A percentile compares a stretch with the other conserved stretches of the same genome.
Conservation (phyloP, 2,797 vertebrate genomes). For the Darevskia nairensis region DNA sequence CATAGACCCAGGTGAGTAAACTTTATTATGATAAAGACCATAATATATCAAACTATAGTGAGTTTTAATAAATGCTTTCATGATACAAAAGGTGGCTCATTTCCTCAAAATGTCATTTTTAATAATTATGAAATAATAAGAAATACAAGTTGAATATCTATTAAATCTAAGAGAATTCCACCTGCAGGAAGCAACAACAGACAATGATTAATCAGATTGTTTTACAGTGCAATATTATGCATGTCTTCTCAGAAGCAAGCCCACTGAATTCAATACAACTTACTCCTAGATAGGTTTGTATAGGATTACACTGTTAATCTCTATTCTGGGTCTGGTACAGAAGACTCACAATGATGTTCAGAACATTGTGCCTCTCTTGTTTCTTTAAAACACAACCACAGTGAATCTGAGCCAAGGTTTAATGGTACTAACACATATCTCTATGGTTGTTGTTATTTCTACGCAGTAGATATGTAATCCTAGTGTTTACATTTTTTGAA, state of each 20-base stretch:
- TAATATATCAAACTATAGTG: background rate
- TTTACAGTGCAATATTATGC: background rate
- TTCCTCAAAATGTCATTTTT: conserved; percentile 5
- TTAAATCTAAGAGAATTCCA: background rate
- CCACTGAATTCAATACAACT: background rate
- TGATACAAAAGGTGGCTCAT: background rate
- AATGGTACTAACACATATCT: background rate
- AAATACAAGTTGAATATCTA: background rate
- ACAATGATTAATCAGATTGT: background rate
- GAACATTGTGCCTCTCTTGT: background rate
- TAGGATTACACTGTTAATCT: background rate
- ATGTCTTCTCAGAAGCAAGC: background rate
- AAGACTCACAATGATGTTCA: background rate
- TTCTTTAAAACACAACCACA: background rate
- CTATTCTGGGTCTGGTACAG: background rate
- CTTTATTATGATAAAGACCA: background rate
- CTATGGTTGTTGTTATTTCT: background rate
- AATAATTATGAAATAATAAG: background rate
- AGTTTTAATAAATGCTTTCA: background rate
- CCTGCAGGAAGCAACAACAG: background rate
- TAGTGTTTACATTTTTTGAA: conserved; percentile 58
- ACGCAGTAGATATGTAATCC: background rate
- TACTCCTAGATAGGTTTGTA: background rate
- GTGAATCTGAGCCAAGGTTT: background rate
- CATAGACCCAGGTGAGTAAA: conserved; percentile 89